Base-by-base conservation (phyloP, 2,797 vertebrate species). In the Enteromius radiatus region DNA sequence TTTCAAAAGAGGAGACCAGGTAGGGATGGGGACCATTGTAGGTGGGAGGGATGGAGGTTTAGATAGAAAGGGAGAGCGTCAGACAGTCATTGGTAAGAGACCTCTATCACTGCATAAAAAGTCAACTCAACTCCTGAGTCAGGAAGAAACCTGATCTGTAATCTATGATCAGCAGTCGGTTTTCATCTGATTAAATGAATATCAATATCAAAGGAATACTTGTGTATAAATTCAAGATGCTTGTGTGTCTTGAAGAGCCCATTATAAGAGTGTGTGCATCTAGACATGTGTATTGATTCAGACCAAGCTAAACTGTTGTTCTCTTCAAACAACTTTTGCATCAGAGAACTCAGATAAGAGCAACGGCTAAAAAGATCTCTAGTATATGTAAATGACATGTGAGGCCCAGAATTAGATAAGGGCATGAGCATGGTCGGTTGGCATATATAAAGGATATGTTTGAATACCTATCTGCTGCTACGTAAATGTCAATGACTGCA, bases 1-100 rank as follows among this genome's bases (percentile, higher is more conserved):
- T 87, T 86, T 87, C 88, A 77, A 87, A 81, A 84, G 86, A 81
- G 15, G 84, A 84, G 85, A 81, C 81, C 73, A 79, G 80, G 85
- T 76, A 80, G 81, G 87, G 89, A 84, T 84, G 83, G 88, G 86
- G 80, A 70, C 33, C 81, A 84, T 87, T 91, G 89, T 93, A 93
- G 90, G 93, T 86, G 64, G 43, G 67, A 36, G 86, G 86, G 31
- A 61, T 33, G 38, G 47, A 65, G 31, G 31, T 54, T 76, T 75
- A 71, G 12, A 47, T 19, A 76, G 38, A 63, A 41, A 61, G 33
- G 41, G 5, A 28, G 70, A 28, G 70, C 64, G 38, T 56, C 36
- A 54, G 41, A 77, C 59, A 47, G 28, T 47, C 26, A 31, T 49
- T 47, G 61, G 36, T 41, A 61, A 28, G 5, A 63, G 47, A 52